A percentile compares a stretch with the other conserved stretches of the same genome.
Conservation (phyloP, 1,140 invertebrate genomes). For the Agrilus planipennis region DNA sequence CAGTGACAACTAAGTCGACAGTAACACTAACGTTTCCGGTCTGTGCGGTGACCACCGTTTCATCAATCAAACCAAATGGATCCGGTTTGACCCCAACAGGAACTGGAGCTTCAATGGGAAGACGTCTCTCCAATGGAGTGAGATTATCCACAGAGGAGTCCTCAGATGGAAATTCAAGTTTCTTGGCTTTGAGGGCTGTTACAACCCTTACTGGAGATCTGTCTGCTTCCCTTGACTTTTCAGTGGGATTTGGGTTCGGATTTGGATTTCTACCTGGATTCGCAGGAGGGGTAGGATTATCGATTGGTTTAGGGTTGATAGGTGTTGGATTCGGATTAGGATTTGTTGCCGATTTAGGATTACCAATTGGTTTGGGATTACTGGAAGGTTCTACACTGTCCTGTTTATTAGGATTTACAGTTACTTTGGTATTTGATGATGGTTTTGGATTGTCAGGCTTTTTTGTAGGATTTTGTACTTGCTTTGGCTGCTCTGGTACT, state of each 20-base stretch:
- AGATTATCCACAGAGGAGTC: too few species aligned
- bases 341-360: slow-evolving; percentile 3
- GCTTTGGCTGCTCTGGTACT: neutral
- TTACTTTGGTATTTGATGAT: slow-evolving; percentile 10
- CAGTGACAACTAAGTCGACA: slow-evolving; percentile 22
- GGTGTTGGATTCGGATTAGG: neutral
- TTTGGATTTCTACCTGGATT: neutral
- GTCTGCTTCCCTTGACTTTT: slow-evolving; percentile 5
- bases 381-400: neutral
- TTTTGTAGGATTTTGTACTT: slow-evolving; percentile 6
- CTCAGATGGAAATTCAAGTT: neutral
- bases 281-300: neutral
- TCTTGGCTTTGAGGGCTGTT: slow-evolving; percentile 13
- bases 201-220: slow-evolving; percentile 2
- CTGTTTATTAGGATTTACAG: slow-evolving; percentile 1
- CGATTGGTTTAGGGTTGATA: neutral
- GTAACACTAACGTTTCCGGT: too few species aligned
- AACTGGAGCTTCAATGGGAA: too few species aligned
- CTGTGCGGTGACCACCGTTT: too few species aligned
- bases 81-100: too few species aligned
- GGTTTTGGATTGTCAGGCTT: slow-evolving; percentile 27
- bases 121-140: too few species aligned
- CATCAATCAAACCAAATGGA: too few species aligned
- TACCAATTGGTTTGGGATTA: slow-evolving; percentile 2
- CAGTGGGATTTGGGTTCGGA: neutral